Conservation (phyloP, 2,888 invertebrate species). For the Imbricaverruca yamaguchii region DNA sequence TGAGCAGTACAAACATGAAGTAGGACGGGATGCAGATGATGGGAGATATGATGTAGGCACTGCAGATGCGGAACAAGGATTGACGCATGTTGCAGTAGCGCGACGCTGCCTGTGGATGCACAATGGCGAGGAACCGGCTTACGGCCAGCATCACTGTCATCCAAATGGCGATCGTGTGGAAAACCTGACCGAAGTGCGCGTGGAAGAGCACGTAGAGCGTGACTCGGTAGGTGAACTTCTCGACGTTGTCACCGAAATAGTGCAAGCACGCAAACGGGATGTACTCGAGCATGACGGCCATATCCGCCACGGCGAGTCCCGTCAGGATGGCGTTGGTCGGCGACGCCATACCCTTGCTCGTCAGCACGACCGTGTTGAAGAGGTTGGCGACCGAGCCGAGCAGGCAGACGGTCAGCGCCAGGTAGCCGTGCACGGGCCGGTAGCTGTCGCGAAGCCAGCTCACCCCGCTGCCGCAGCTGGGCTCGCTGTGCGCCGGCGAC, state of each 20-base stretch:
- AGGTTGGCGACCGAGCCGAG: slow-evolving; percentile 84
- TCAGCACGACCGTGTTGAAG: slow-evolving; percentile 80
- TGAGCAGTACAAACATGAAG: slow-evolving; percentile 61
- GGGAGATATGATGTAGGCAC: slow-evolving; percentile 73
- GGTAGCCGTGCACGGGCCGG: slow-evolving; percentile 69
- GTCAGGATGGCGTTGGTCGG: slow-evolving; percentile 88
- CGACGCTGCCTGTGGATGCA: slow-evolving; percentile 68
- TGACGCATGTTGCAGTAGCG: slow-evolving; percentile 73
- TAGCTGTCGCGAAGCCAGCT: slow-evolving; percentile 57
- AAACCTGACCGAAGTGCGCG: slow-evolving; percentile 76
- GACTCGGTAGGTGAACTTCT: slow-evolving; percentile 59
- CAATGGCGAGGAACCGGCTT: slow-evolving; percentile 83
- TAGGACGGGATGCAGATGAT: slow-evolving; percentile 78
- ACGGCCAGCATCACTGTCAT: slow-evolving; percentile 85
- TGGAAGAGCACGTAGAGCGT: slow-evolving; percentile 78
- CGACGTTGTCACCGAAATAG: slow-evolving; percentile 49
- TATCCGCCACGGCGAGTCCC: slow-evolving; percentile 80
- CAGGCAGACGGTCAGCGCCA: slow-evolving; percentile 75
- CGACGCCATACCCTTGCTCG: slow-evolving; percentile 77
- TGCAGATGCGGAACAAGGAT: slow-evolving; percentile 63
- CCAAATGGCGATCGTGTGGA: slow-evolving; percentile 88
- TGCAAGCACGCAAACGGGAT: slow-evolving; percentile 79
- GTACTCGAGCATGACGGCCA: slow-evolving; percentile 83
- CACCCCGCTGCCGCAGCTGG: slow-evolving; percentile 50
- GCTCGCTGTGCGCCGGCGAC: too few species aligned